Evolutionary conservation across 2,797 vertebrate species (phyloP).

Genomic region (Coregonus suidteri): DNA sequence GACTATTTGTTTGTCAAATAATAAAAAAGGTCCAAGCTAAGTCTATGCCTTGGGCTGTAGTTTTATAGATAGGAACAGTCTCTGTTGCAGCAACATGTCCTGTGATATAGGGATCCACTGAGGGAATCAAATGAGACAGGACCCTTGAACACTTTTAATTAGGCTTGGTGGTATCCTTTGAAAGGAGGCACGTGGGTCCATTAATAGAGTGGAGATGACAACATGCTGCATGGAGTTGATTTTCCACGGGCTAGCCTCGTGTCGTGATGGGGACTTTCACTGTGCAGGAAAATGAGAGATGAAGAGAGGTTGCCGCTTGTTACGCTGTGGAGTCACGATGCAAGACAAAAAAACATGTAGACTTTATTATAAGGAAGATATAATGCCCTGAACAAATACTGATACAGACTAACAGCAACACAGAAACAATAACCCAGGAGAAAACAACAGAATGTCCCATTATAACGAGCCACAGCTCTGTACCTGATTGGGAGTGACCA

Average conservation of each 20-base stretch:
- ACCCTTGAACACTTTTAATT: slow-evolving; percentile 32
- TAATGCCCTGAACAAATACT: too few species aligned
- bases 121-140: slow-evolving; percentile 22
- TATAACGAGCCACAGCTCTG: too few species aligned
- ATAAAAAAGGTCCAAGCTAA: neutral
- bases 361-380: too few species aligned
- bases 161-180: slow-evolving; percentile 19
- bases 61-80: neutral
- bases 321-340: neutral
- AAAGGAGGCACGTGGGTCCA: slow-evolving; percentile 16
- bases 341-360: neutral
- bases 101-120: neutral
- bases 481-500: too few species aligned
- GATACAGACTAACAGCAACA: too few species aligned
- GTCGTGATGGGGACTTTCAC: slow-evolving; percentile 3
- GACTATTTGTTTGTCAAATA: neutral
- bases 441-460: too few species aligned
- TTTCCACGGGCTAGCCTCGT: too few species aligned
- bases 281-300: slow-evolving; percentile 1
- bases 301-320: too few species aligned
- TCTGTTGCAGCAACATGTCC: slow-evolving; percentile 11
- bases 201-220: slow-evolving; percentile 23
- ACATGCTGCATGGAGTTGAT: slow-evolving; percentile 17
- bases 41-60: neutral
- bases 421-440: too few species aligned